Evolutionary conservation across 2,113 vertebrate genomes (phyloP).

Genomic region (Sula dactylatra): DNA sequence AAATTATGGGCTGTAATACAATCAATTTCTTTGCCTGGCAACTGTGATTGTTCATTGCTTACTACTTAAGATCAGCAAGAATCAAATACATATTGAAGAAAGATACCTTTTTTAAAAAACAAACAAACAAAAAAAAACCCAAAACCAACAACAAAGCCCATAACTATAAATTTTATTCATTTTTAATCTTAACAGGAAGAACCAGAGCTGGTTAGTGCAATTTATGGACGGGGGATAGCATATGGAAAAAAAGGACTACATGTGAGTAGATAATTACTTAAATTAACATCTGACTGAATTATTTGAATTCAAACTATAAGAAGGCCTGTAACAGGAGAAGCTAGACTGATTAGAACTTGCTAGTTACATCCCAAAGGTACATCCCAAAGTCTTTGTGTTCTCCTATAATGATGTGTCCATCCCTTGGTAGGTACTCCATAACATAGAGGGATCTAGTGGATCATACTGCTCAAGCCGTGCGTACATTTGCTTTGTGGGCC

Average conservation of each 20-base stretch:
- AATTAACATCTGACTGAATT: background rate
- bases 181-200: slow-evolving; percentile 83
- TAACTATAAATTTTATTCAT: background rate
- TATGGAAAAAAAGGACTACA: slow-evolving; percentile 96
- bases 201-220: slow-evolving; percentile 93
- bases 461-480: background rate
- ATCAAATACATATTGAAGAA: background rate
- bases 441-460: background rate
- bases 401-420: background rate
- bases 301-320: background rate
- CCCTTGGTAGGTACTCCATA: background rate
- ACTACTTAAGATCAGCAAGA: background rate
- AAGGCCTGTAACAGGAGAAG: background rate
- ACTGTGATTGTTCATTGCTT: background rate
- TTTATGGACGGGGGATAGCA: slow-evolving; percentile 95
- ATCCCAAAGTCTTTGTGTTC: background rate
- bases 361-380: background rate
- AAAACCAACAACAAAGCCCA: too few species aligned
- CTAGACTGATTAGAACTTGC: background rate
- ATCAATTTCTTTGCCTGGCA: background rate
- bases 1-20: background rate
- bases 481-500: background rate
- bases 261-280: slow-evolving; percentile 75
- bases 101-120: background rate
- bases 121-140: too few species aligned